These are phyloP conservation scores for Gracilinanus agilis DNA, from an alignment of 2,113 vertebrate species.

Conservation along the genomic window DNA sequence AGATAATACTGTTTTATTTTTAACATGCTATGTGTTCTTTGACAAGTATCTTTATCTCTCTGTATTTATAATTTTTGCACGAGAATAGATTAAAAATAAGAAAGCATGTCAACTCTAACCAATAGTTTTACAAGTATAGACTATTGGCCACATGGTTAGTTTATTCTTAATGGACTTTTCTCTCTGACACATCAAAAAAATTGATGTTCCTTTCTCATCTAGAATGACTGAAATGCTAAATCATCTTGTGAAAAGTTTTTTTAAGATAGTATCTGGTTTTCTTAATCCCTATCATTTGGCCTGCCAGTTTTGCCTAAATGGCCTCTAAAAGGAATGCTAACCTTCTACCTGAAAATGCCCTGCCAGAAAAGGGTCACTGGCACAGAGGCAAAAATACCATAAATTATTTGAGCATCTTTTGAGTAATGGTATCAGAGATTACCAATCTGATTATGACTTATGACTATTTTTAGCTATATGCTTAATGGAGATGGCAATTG, in stretches of 20 bases:
- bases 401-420: neutral
- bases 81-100: neutral
- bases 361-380: neutral
- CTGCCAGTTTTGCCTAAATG: neutral
- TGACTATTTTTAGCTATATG: constrained; percentile 14
- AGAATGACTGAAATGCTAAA: neutral
- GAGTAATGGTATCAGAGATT: too few species aligned
- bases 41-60: neutral
- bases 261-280: neutral
- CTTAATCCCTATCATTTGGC: neutral
- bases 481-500: constrained; percentile 5
- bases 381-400: neutral
- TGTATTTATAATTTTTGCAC: neutral
- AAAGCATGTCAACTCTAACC: neutral
- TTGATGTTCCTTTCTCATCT: neutral
- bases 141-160: neutral
- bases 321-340: neutral
- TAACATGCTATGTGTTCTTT: neutral
- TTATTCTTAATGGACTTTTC: neutral
- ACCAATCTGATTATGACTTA: neutral
- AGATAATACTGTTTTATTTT: neutral
- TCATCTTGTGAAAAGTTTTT: neutral
- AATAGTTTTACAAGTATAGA: neutral
- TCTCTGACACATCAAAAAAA: neutral
- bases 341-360: constrained; percentile 34